These are phyloP conservation scores for Podocnemis expansa DNA, from an alignment of 2,113 vertebrate genomes.

Conservation along the genomic window DNA sequence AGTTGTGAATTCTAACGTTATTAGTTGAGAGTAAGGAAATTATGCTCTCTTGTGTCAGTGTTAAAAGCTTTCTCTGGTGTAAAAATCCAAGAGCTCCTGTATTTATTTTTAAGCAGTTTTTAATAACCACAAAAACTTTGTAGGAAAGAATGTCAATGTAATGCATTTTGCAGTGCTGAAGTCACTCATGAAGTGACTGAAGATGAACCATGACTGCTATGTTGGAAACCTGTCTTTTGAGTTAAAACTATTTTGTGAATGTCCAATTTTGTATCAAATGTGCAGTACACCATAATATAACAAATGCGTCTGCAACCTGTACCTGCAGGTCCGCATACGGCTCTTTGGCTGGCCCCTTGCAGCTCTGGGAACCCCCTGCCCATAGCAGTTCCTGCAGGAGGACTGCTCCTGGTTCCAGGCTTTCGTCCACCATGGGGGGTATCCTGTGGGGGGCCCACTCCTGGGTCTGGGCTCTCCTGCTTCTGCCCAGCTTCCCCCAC, in stretches of 20 bases:
- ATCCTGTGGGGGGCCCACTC: no score
- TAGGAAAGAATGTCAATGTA: background rate
- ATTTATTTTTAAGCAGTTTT: background rate
- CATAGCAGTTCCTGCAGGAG: no score
- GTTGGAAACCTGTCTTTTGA: background rate
- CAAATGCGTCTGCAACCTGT: no score
- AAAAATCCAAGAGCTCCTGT: background rate
- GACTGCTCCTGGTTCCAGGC: no score
- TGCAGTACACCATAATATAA: background rate
- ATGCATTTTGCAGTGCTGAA: fast-evolving
- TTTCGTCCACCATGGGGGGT: no score
- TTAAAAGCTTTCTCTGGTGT: background rate
- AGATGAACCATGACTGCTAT: background rate
- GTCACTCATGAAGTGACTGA: background rate
- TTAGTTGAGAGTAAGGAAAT: background rate
- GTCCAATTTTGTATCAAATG: background rate
- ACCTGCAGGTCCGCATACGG: no score
- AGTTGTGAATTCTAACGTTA: background rate
- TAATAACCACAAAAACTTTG: background rate
- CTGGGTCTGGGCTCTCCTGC: no score
- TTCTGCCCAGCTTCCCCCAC: no score
- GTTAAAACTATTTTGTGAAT: background rate
- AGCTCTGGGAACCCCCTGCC: no score
- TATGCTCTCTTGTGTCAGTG: background rate
- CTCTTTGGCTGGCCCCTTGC: no score